These are phyloP conservation scores for Dasypus novemcinctus DNA, from an alignment of 2,113 vertebrate species.

Conservation along the genomic window DNA sequence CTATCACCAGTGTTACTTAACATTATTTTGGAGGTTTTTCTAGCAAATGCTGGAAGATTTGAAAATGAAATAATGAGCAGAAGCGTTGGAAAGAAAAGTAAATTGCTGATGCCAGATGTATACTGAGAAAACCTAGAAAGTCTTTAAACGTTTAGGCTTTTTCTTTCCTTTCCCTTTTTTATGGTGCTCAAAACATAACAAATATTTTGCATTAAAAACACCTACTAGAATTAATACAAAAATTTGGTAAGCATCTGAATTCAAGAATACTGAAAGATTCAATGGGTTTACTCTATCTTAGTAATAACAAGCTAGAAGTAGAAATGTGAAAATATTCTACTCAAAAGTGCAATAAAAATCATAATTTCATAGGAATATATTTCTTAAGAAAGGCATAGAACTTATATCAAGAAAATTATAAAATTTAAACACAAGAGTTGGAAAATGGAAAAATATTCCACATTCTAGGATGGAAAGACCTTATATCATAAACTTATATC, in stretches of 20 bases:
- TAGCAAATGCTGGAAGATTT: background rate
- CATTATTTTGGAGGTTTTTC: background rate
- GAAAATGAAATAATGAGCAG: slow-evolving; percentile 8
- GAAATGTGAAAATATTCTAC: background rate
- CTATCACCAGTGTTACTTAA: background rate
- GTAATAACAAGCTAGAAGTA: background rate
- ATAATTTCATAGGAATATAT: background rate
- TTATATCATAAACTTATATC: background rate
- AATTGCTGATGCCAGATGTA: background rate
- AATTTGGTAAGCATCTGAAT: background rate
- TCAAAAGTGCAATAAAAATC: background rate
- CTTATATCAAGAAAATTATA: background rate
- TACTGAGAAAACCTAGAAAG: background rate
- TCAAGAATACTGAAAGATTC: background rate
- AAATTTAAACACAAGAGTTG: background rate
- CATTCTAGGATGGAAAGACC: background rate
- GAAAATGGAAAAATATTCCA: background rate
- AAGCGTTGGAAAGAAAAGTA: background rate
- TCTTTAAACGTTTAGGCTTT: background rate
- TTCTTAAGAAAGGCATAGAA: background rate
- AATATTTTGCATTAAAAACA: background rate
- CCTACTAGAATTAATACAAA: background rate
- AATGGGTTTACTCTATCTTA: background rate
- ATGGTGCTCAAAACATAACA: background rate
- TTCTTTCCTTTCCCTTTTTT: background rate